These are phyloP conservation scores for Lipotes vexillifer DNA, from an alignment of 2,113 vertebrate species.

Conservation along the genomic window DNA sequence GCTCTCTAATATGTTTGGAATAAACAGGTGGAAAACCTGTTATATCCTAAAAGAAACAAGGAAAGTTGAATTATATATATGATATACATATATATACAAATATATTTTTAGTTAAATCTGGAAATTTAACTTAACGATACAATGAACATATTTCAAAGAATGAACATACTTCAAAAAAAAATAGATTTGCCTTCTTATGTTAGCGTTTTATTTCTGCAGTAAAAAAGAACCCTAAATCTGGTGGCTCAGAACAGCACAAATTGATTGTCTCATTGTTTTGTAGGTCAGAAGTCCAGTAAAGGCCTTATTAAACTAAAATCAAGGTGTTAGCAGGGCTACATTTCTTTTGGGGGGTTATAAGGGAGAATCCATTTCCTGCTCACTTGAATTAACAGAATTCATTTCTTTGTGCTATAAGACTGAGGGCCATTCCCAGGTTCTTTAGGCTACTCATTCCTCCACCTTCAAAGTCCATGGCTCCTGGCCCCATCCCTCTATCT, in stretches of 20 bases:
- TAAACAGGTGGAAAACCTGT: background rate
- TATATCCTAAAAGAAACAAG: background rate
- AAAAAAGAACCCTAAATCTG: background rate
- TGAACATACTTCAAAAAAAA: background rate
- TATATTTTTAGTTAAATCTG: background rate
- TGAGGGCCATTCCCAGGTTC: background rate
- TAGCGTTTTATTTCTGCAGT: background rate
- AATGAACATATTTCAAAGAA: background rate
- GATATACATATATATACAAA: background rate
- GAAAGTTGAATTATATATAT: background rate
- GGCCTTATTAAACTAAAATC: background rate
- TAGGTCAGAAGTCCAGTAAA: background rate
- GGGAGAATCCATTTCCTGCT: background rate
- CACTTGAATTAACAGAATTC: background rate
- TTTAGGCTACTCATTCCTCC: rapidly evolving
- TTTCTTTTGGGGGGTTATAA: background rate
- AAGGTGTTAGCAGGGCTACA: background rate
- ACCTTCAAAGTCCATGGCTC: background rate
- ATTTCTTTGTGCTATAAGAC: background rate
- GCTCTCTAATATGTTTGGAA: background rate
- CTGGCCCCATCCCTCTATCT: background rate
- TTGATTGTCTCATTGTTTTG: background rate
- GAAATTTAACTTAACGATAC: background rate
- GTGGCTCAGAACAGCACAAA: background rate
- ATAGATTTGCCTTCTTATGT: background rate